Conservation (phyloP, 2,797 vertebrate species). For the Amblyraja radiata region DNA sequence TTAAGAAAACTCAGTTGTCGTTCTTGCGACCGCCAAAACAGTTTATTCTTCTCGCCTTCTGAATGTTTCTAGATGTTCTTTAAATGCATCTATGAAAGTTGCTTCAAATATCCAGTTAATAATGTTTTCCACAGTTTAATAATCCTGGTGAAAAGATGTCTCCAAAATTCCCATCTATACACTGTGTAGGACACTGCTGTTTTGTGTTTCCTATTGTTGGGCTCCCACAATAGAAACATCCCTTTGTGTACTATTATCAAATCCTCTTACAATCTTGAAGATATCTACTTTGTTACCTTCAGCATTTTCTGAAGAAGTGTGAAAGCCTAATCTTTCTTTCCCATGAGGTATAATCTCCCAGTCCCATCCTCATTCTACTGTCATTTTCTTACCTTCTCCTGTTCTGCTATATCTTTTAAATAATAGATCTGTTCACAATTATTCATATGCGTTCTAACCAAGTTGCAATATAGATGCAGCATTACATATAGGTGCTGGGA, state of each 20-base stretch:
- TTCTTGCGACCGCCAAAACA: no score
- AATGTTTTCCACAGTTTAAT: background rate
- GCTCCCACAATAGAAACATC: background rate
- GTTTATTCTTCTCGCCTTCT: background rate
- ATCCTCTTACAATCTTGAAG: background rate
- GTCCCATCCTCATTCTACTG: no score
- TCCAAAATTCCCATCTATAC: background rate
- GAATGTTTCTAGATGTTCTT: background rate
- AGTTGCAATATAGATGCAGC: background rate
- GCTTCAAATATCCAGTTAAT: background rate
- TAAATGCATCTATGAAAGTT: background rate
- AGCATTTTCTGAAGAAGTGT: background rate
- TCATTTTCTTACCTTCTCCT: background rate
- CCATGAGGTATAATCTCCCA: no score
- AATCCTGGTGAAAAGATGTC: background rate
- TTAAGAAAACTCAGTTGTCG: no score
- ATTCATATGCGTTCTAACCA: background rate
- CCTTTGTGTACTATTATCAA: background rate
- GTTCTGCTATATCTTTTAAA: background rate
- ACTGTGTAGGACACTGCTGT: background rate
- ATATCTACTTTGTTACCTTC: background rate
- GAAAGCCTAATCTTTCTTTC: background rate
- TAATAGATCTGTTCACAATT: background rate
- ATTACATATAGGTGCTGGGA: no score
- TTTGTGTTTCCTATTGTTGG: background rate